phyloP scores from a whole-genome alignment of 2,888 invertebrate genomes.

The Drosophila flavopinicola region DNA sequence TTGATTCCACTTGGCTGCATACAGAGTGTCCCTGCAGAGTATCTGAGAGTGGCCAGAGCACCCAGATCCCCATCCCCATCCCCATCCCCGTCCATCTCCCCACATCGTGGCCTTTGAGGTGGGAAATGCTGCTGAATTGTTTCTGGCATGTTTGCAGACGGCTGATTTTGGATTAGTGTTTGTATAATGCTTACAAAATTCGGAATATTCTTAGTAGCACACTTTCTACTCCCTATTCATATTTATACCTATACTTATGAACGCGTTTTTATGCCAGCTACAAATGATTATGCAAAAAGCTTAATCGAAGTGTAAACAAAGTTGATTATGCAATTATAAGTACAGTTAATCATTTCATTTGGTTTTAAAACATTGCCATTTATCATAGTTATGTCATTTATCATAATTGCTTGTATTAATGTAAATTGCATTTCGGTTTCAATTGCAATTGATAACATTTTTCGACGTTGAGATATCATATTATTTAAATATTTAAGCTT shows the following conservation, averaged over 20 bases:
- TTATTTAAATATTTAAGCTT: background rate
- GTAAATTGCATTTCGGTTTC: conserved; percentile 8
- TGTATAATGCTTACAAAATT: background rate
- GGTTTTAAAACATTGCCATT: conserved; percentile 28
- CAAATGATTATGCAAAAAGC: background rate
- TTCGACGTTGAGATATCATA: conserved; percentile 1
- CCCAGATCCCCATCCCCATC: background rate
- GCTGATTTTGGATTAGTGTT: background rate
- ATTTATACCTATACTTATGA: background rate
- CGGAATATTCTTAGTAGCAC: no score
- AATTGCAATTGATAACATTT: background rate
- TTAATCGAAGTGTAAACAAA: conserved; percentile 14
- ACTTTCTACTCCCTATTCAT: background rate
- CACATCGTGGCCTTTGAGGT: conserved; percentile 27
- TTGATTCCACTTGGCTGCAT: conserved; percentile 80
- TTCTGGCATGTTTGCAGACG: conserved; percentile 23
- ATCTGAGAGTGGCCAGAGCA: conserved; percentile 19
- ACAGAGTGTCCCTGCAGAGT: conserved; percentile 66
- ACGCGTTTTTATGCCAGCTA: background rate
- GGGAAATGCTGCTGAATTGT: conserved; percentile 32
- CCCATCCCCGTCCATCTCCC: background rate
- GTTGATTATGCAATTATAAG: conserved; percentile 30
- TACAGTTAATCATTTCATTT: conserved; percentile 29
- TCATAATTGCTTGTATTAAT: conserved; percentile 28
- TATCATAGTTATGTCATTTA: conserved; percentile 38